Evolutionary conservation across 92 coral and sea anemone genomes (phyloP).

Genomic region (Zoanthus gigantus): DNA sequence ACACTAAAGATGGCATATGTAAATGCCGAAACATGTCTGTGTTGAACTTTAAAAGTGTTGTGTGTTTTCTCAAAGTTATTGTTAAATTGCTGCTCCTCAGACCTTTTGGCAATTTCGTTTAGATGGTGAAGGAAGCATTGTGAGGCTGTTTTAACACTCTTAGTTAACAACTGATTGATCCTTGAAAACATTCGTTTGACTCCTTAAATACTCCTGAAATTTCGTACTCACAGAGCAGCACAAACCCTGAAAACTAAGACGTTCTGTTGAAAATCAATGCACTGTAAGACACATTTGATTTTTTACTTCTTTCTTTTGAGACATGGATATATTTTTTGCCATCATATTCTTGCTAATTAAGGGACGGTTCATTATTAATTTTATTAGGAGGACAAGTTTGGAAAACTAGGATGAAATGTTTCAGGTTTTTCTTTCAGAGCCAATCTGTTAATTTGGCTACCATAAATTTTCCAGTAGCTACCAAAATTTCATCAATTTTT

Average conservation of each 20-base stretch:
- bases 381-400: background rate
- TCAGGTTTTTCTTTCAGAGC: background rate
- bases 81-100: no score
- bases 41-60: no score
- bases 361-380: background rate
- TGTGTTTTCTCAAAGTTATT: no score
- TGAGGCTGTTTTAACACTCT: background rate
- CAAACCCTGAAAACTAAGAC: background rate
- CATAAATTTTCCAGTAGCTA: background rate
- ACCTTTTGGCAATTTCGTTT: no score
- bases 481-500: background rate
- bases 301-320: background rate
- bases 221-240: no score
- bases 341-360: background rate
- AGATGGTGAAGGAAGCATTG: no score
- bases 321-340: background rate
- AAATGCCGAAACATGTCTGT: no score
- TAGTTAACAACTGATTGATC: background rate
- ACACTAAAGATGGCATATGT: no score
- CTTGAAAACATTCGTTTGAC: background rate
- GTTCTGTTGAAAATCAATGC: background rate
- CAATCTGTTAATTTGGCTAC: background rate
- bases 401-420: constrained; percentile 4
- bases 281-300: background rate
- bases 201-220: background rate